A percentile compares a stretch with the other conserved stretches of the same genome.
Evolutionary conservation across 2,113 vertebrate species (phyloP).

Genomic region (Pterophyllum scalare): DNA sequence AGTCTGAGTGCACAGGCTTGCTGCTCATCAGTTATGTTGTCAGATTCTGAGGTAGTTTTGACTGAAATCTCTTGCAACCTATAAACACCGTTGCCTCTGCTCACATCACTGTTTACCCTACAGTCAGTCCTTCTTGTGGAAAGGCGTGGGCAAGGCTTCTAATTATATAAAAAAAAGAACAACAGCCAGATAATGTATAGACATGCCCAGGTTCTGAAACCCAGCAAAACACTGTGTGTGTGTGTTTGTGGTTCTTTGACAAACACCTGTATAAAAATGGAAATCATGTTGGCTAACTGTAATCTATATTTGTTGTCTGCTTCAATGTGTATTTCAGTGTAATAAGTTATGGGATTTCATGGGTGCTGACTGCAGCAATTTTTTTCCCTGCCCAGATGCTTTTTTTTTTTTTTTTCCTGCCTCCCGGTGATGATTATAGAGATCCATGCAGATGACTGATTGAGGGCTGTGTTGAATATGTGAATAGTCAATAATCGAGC

Average conservation of each 20-base stretch:
- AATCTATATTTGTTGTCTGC: conserved; percentile 60
- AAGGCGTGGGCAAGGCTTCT: conserved; percentile 34
- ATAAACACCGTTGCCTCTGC: conserved; percentile 17
- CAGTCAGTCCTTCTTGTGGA: conserved; percentile 32
- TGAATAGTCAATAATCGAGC: conserved; percentile 43
- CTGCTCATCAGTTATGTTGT: conserved; percentile 73
- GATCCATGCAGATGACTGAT: conserved; percentile 62
- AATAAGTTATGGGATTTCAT: conserved; percentile 57
- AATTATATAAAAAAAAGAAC: conserved; percentile 73
- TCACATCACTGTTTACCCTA: conserved; percentile 56
- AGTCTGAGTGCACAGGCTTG: conserved; percentile 34
- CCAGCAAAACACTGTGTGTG: not conserved
- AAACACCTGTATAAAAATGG: conserved; percentile 65
- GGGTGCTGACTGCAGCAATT: conserved; percentile 60
- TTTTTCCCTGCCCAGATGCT: conserved; percentile 25
- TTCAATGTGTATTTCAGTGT: conserved; percentile 51
- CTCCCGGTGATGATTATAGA: conserved; percentile 18
- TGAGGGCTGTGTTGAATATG: conserved; percentile 25
- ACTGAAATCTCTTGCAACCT: conserved; percentile 41
- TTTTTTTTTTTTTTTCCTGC: conserved; percentile 19
- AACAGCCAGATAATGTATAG: conserved; percentile 59
- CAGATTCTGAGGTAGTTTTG: conserved; percentile 43
- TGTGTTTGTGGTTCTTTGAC: conserved; percentile 7
- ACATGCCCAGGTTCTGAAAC: conserved; percentile 33
- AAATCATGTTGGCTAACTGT: conserved; percentile 35